A percentile compares a stretch with the other conserved stretches of the same genome.
phyloP scores from a whole-genome alignment of 1,140 invertebrate species.

The roundworm (Caenorhabditis elegans) region DNA sequence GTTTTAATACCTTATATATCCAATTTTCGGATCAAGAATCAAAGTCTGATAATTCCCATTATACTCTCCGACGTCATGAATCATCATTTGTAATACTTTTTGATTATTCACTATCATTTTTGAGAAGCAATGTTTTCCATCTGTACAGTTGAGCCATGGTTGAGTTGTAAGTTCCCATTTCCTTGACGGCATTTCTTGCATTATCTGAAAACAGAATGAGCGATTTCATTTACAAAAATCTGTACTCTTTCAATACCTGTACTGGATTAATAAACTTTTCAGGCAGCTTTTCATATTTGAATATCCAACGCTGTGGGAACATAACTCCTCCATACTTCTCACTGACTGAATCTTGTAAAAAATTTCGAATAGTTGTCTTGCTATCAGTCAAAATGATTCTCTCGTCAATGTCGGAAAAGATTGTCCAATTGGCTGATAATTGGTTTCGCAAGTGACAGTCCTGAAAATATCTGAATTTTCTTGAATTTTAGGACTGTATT shows the following conservation, averaged over 20 bases:
- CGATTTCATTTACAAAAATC: not conserved
- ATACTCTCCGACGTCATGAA: not conserved
- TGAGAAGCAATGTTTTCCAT: not conserved
- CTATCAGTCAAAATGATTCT: not conserved
- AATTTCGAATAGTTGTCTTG: not conserved
- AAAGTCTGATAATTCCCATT: not conserved
- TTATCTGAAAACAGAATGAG: not conserved
- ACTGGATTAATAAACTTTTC: not conserved
- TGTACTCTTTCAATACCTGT: not conserved
- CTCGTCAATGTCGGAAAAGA: not conserved
- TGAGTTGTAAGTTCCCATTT: not conserved
- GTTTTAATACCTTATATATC: not conserved
- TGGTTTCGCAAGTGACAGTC: not conserved
- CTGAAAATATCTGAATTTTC: too few species aligned
- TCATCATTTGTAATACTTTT: not conserved
- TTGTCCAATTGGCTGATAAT: not conserved
- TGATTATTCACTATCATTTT: not conserved
- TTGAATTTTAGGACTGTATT: too few species aligned
- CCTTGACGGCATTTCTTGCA: not conserved
- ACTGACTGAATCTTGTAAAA: not conserved
- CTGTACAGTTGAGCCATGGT: not conserved
- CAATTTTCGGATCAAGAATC: not conserved
- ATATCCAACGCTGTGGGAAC: not conserved
- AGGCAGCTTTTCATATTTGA: not conserved
- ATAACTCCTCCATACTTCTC: not conserved